Evolutionary conservation across 2,113 vertebrate genomes (phyloP).

Genomic region (Rousettus leschenaultii): DNA sequence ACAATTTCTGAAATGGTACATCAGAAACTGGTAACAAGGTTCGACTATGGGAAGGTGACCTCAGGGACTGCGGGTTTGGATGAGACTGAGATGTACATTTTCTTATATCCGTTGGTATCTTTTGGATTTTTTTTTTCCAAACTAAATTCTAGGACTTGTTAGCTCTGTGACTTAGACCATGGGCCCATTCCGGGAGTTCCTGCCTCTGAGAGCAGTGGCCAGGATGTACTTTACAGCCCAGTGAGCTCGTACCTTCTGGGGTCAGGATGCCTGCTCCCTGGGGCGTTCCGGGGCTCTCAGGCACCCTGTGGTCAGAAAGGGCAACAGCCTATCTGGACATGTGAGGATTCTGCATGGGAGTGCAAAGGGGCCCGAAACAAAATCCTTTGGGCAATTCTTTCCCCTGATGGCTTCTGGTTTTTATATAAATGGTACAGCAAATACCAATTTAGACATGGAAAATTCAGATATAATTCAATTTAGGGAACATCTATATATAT

Average conservation of each 20-base stretch:
- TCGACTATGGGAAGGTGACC: not conserved
- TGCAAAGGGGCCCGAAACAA: not conserved
- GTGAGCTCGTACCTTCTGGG: not conserved
- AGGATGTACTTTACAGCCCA: not conserved
- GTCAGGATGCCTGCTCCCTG: not conserved
- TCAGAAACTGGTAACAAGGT: not conserved
- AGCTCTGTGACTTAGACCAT: not conserved
- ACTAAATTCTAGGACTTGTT: not conserved
- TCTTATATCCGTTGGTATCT: not conserved
- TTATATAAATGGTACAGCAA: not conserved
- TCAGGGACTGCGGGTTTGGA: not conserved
- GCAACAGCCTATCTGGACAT: not conserved
- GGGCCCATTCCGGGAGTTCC: not conserved
- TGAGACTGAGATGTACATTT: not conserved
- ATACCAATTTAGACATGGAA: not conserved
- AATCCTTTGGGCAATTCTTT: not conserved
- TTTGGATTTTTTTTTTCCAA: not conserved
- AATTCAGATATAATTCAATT: not conserved
- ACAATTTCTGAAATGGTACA: not conserved
- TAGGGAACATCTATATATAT: not conserved
- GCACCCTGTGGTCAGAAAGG: not conserved
- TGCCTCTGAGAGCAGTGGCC: not conserved
- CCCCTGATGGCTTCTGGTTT: not conserved
- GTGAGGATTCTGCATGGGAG: not conserved
- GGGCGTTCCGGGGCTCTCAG: not conserved